Evolutionary conservation across 2,888 invertebrate genomes (phyloP).

Genomic region (Chorisops tibialis): DNA sequence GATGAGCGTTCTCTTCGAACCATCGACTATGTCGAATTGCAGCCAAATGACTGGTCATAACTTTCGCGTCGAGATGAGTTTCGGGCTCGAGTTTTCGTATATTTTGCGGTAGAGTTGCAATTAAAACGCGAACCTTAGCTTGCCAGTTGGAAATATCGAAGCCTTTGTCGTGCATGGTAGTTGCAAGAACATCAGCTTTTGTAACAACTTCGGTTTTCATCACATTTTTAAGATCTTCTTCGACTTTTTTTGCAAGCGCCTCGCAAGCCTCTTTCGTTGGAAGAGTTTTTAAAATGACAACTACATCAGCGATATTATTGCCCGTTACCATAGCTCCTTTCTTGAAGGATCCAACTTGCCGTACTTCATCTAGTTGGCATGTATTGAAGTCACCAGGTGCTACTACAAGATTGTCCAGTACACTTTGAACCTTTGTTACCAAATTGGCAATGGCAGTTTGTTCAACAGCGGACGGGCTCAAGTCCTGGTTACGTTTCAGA

Average conservation of each 20-base stretch:
- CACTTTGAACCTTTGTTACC: conserved; percentile 89
- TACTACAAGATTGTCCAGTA: conserved; percentile 90
- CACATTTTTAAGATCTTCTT: conserved; percentile 78
- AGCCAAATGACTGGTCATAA: conserved; percentile 84
- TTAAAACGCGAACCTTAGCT: conserved; percentile 83
- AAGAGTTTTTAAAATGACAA: conserved; percentile 92
- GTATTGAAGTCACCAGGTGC: conserved; percentile 92
- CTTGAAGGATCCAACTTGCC: conserved; percentile 96
- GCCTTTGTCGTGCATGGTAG: conserved; percentile 67
- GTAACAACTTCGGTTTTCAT: conserved; percentile 62
- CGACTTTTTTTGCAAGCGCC: conserved; percentile 81
- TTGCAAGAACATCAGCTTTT: conserved; percentile 55
- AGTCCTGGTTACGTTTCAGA: conserved; percentile 85
- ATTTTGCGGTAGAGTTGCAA: conserved; percentile 93
- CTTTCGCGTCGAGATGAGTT: conserved; percentile 68
- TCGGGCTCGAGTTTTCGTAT: conserved; percentile 89
- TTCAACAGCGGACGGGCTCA: conserved; percentile 86
- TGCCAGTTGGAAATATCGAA: conserved; percentile 84
- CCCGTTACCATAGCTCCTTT: conserved; percentile 97
- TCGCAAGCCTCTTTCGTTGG: conserved; percentile 95
- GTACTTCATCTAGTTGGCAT: conserved; percentile 90
- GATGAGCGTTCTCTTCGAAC: conserved; percentile 98
- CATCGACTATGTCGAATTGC: conserved; percentile 94
- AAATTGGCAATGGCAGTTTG: conserved; percentile 90
- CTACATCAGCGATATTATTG: conserved; percentile 93